Conservation (phyloP, 2,888 invertebrate species). For the Pandemis corylana region DNA sequence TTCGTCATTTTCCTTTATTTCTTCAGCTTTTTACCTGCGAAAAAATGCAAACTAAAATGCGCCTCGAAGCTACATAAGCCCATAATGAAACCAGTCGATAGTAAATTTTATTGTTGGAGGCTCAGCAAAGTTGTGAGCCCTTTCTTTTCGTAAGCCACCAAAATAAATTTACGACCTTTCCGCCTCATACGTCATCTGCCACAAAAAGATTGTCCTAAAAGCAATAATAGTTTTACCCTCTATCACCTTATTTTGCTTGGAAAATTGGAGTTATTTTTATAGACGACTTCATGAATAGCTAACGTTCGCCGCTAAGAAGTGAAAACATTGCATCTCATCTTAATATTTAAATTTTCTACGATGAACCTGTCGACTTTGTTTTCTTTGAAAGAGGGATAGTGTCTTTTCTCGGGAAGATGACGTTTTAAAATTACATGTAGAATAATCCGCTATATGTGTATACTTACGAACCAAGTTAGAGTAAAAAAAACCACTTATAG, state of each 20-base stretch:
- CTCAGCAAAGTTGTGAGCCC: conserved; percentile 1
- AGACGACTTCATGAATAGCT: conserved; percentile 18
- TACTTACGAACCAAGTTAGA: background rate
- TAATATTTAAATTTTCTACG: conserved; percentile 24
- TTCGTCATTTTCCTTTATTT: too few relatives aligned
- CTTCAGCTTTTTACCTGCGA: too few relatives aligned
- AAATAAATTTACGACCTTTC: conserved; percentile 23
- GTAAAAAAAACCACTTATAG: too few relatives aligned
- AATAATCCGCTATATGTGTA: background rate
- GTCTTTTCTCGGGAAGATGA: background rate
- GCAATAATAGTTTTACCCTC: conserved; percentile 22
- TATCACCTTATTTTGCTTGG: conserved; percentile 14
- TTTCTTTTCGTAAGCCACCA: conserved; percentile 14
- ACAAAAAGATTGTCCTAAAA: conserved; percentile 28
- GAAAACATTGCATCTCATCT: conserved; percentile 24
- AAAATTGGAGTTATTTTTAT: conserved; percentile 18
- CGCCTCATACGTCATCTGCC: conserved; percentile 16
- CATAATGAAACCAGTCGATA: conserved; percentile 11
- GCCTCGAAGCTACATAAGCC: background rate
- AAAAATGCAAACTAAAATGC: background rate
- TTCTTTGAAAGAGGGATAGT: background rate
- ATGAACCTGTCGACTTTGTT: background rate
- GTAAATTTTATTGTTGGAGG: conserved; percentile 10
- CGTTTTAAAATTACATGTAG: background rate
- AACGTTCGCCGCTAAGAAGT: conserved; percentile 9